Evolutionary conservation across 92 coral and sea anemone species (phyloP).

Genomic region (Anthopleura xanthogrammica): DNA sequence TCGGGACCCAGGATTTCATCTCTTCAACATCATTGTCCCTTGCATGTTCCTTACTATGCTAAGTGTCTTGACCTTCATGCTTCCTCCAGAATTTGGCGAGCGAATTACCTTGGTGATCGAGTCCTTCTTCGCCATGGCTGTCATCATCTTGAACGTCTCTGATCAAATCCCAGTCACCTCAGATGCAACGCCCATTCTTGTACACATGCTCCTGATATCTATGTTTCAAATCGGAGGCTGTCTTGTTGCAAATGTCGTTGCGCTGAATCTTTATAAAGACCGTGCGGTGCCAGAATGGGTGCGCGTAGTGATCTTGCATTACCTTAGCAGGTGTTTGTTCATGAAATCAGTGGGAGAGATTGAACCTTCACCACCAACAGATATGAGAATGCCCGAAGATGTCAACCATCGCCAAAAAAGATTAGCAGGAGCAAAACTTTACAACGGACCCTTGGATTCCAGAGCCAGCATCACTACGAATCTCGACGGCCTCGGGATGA

Average conservation of each 20-base stretch:
- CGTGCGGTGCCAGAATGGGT: slow-evolving; percentile 71
- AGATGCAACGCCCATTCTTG: slow-evolving; percentile 78
- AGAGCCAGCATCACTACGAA: neutral
- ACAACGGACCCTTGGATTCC: slow-evolving; percentile 8
- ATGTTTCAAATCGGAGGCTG: slow-evolving; percentile 78
- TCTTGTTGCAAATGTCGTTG: slow-evolving; percentile 67
- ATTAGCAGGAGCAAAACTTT: slow-evolving; percentile 53
- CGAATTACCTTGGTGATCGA: slow-evolving; percentile 89
- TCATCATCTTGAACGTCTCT: slow-evolving; percentile 82
- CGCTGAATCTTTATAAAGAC: slow-evolving; percentile 62
- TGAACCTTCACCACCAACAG: slow-evolving; percentile 28
- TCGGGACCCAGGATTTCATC: slow-evolving; percentile 85
- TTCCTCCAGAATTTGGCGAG: slow-evolving; percentile 94
- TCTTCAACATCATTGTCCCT: slow-evolving; percentile 88
- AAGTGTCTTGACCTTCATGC: slow-evolving; percentile 75
- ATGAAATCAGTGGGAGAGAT: slow-evolving; percentile 48
- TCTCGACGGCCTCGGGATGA: slow-evolving; percentile 15
- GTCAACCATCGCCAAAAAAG: slow-evolving; percentile 34
- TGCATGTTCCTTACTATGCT: slow-evolving; percentile 76
- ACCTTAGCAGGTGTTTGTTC: slow-evolving; percentile 61
- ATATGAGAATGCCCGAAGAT: slow-evolving; percentile 44
- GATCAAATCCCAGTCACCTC: slow-evolving; percentile 85
- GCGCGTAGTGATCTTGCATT: slow-evolving; percentile 67
- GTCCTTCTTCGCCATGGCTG: slow-evolving; percentile 86
- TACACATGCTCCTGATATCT: slow-evolving; percentile 51